Evolutionary conservation across 1,140 invertebrate genomes (phyloP), one percentile per base, ranked within the genome.

Genomic region (Apocrypta bakeri): DNA sequence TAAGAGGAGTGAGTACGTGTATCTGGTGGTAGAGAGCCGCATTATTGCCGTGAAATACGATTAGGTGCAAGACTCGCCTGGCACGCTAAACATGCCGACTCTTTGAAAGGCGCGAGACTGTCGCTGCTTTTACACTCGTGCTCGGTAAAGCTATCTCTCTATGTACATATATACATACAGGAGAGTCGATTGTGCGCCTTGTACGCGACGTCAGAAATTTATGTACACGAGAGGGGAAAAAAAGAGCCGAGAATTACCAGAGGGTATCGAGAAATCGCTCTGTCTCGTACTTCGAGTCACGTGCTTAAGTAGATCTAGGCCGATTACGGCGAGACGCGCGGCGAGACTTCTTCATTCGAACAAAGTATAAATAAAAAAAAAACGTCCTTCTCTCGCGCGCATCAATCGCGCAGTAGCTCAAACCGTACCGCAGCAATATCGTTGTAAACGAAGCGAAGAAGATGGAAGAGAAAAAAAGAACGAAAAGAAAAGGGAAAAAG

Each of bases 31-130:
- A 11, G 31, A 48, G 61, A 9, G 61, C 68, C 83, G 83, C 86
- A 84, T 85, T 88, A 88, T 90, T 88, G 87, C 86, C 87, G 83
- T 86, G 87, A 89, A 88, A 88, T 89, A 90, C 87, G 89, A 89
- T 90, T 90, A 90, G 85, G 79, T 82, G 79, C 80, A 84, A 84
- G 84, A 81, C 76, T 74, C 75, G 61, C 71, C 25, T 27, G 82
- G 82, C 61, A 83, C 76, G 82, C 76, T 74, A 83, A 79, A 83
- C 63, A 79, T 33, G 75, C 75, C 68, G 76, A 79, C 81, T 83
- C 68, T 77, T 82, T 72, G 63, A 63, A 72, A 82, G 48, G 40
- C 31, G 25, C 21, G 72, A 71, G 80, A 11, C 8, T 21, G 79
- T 42, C 48, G 48, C 12, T 42, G 79, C 24, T 73, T 56, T n/a